Conservation (phyloP, 2,797 vertebrate species). For the Malacoctenus gilli region DNA sequence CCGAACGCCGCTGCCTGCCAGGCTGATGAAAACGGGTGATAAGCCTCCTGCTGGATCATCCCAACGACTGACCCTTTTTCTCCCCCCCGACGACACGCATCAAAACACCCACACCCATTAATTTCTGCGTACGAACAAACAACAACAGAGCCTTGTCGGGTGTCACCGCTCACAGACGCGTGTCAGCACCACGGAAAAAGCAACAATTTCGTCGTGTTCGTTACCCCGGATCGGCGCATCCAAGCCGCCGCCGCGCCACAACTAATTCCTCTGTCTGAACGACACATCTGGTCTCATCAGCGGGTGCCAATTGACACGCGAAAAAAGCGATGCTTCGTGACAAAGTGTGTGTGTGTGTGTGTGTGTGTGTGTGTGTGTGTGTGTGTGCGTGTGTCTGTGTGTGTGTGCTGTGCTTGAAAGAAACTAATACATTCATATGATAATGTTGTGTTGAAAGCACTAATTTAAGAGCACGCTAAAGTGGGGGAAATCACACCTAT, state of each 20-base stretch:
- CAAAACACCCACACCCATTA: conserved; percentile 16
- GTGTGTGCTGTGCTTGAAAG: conserved; percentile 8
- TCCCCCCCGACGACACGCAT: not conserved
- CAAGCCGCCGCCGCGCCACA: not conserved
- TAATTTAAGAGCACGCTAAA: conserved; percentile 20
- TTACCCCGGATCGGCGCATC: not conserved
- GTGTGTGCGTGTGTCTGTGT: no score
- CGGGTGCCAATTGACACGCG: not conserved
- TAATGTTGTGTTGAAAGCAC: conserved; percentile 10
- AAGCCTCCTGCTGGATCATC: not conserved
- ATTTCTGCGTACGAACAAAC: conserved; percentile 3
- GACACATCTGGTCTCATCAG: not conserved
- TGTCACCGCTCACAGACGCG: conserved; percentile 4
- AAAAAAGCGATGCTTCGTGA: not conserved
- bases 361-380: no score
- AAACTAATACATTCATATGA: conserved; percentile 16
- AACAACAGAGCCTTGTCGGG: conserved; percentile 6
- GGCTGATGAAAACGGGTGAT: conserved; percentile 4
- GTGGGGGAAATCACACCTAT: conserved; percentile 21
- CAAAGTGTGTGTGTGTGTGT: no score
- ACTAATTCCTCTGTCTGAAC: conserved; percentile 2
- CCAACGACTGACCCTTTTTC: not conserved
- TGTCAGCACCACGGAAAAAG: conserved; percentile 2
- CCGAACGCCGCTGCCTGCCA: not conserved
- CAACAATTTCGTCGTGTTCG: conserved; percentile 11